phyloP scores from a whole-genome alignment of 2,113 vertebrate species.

The Myotis yumanensis region DNA sequence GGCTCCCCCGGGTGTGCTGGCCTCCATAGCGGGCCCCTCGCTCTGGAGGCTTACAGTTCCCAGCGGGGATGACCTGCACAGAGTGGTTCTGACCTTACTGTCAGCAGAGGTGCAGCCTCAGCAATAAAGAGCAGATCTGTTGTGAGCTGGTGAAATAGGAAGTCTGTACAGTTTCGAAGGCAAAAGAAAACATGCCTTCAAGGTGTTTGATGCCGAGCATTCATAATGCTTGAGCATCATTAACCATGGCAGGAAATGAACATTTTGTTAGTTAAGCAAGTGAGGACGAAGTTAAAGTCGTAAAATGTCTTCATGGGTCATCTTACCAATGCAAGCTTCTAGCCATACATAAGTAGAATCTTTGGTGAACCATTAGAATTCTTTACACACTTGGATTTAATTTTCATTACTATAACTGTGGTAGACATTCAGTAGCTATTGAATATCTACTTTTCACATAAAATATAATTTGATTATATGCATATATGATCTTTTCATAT shows the following conservation, averaged over 20 bases:
- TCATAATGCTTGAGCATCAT: neutral
- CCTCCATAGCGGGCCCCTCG: neutral
- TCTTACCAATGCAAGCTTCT: neutral
- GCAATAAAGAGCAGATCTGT: neutral
- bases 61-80: neutral
- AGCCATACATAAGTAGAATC: neutral
- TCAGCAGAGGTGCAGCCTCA: neutral
- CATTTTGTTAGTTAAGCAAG: neutral
- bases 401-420: slow-evolving; percentile 19
- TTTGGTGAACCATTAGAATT: neutral
- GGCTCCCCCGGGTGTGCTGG: neutral
- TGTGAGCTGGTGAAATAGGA: neutral
- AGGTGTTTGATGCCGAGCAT: neutral
- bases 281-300: neutral
- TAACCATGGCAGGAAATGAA: neutral
- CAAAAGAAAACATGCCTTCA: neutral
- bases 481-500: neutral
- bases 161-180: neutral
- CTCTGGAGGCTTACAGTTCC: neutral
- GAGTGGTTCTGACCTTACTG: neutral
- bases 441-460: neutral
- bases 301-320: neutral
- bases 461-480: slow-evolving; percentile 5
- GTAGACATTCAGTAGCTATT: slow-evolving; percentile 6
- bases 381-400: slow-evolving; percentile 23